Evolutionary conservation across 2,888 invertebrate genomes (phyloP), one percentile per base, ranked within the genome.

Genomic region (Drosophila nr. perissopoda): DNA sequence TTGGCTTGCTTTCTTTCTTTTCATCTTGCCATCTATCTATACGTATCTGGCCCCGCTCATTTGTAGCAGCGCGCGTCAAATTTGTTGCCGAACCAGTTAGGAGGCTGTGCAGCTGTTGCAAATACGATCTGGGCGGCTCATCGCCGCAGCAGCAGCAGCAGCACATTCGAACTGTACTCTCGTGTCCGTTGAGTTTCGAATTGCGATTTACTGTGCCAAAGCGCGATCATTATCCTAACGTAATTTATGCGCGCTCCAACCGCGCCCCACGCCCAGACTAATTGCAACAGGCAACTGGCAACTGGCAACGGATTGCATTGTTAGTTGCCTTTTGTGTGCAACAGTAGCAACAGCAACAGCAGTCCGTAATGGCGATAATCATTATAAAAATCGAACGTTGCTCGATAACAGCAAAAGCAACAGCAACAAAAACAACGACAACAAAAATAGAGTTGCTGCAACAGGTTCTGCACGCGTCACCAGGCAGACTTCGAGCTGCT

Each of bases 141-240:
- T 38, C 62, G 62, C 31, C 25, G 10, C 61, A 51, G n/a, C 63
- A 31, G 38, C 70, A 21, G 27, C 82, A 59, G 51, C 62, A 62
- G 51, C 33, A 69, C 78, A 81, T 83, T 78, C 72, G 68, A 85
- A 89, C 84, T 85, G 89, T 85, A 89, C 69, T 87, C 78, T 64
- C 51, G 75, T 78, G 78, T 89, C 84, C 89, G 89, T 83, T 89
- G 89, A 84, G 80, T 83, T 83, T 74, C 82, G 89, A 75, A 89
- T 84, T 87, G 69, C 85, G 85, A 89, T 86, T 86, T 89, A 86
- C 82, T 86, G 85, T 86, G 85, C 90, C 85, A 89, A 89, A 84
- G 90, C 89, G 86, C 89, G 92, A 92, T 92, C 90, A 89, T 90
- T 91, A 92, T 92, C 92, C 91, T 81, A 92, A 92, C 91, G 92